phyloP scores from a whole-genome alignment of 2,113 vertebrate species.

The Festucalex cinctus region DNA sequence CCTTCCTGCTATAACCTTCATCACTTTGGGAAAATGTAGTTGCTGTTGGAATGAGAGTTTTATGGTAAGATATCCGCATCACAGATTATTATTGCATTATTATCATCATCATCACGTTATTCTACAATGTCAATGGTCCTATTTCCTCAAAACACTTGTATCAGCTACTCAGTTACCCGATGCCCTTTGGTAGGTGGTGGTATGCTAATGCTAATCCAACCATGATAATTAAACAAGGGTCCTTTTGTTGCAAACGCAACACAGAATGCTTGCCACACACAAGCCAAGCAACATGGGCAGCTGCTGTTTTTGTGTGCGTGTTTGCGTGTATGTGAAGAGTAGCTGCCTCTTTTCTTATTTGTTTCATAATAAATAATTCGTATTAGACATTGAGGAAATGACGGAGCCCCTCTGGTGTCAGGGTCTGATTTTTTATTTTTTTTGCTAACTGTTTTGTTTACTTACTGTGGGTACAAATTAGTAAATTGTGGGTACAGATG shows the following conservation, averaged over 20 bases:
- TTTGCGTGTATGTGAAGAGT: neutral
- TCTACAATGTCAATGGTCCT: neutral
- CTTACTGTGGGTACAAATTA: no score
- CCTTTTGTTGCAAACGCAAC: conserved; percentile 41
- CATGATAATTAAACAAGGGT: conserved; percentile 39
- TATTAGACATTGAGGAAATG: neutral
- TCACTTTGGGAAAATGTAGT: conserved; percentile 83
- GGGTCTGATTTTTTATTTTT: no score
- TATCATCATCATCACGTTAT: neutral
- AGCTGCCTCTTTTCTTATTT: conserved; percentile 22
- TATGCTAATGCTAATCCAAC: conserved; percentile 53
- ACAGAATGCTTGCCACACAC: conserved; percentile 30
- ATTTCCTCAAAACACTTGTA: conserved; percentile 12
- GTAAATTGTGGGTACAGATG: no score
- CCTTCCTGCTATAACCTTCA: conserved; percentile 81
- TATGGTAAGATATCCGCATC: conserved; percentile 74
- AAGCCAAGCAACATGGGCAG: conserved; percentile 37
- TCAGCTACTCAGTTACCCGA: conserved; percentile 3
- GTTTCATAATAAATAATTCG: neutral
- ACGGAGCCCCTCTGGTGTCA: no score
- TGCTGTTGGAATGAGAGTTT: conserved; percentile 84
- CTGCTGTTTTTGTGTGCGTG: conserved; percentile 18
- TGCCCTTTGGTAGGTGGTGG: conserved; percentile 25
- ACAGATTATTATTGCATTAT: neutral
- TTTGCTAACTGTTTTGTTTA: no score